A percentile compares a stretch with the other conserved stretches of the same genome.
These are phyloP conservation scores for Heteractis magnifica DNA, from an alignment of 92 coral and sea anemone species.

Conservation along the genomic window DNA sequence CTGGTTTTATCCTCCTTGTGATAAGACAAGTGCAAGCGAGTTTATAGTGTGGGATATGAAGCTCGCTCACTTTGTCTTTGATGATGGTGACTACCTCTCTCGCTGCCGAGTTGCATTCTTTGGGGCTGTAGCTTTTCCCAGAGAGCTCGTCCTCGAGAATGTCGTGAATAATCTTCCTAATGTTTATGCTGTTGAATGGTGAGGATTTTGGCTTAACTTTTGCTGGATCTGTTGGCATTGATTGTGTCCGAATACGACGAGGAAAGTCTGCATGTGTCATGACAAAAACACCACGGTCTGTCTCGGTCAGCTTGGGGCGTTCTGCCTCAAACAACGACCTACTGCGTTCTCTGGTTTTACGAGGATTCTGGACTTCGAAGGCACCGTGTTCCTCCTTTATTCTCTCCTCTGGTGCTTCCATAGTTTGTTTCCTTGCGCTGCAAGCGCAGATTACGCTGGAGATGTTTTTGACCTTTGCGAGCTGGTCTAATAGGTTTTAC, in stretches of 20 bases:
- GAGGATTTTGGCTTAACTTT: constrained; percentile 20
- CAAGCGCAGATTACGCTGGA: constrained; percentile 10
- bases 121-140: constrained; percentile 62
- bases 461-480: background rate
- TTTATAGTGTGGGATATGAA: constrained; percentile 67
- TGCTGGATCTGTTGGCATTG: constrained; percentile 58
- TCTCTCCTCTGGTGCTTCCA: constrained; percentile 4
- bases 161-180: constrained; percentile 64
- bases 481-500: background rate
- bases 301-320: constrained; percentile 38
- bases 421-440: background rate
- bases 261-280: constrained; percentile 92
- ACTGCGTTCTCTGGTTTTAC: constrained; percentile 30
- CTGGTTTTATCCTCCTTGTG: constrained; percentile 59
- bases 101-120: constrained; percentile 56
- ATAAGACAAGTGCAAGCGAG: constrained; percentile 79
- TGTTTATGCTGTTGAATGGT: constrained; percentile 41
- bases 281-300: constrained; percentile 64
- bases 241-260: constrained; percentile 47
- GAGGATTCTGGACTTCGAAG: background rate
- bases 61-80: constrained; percentile 63
- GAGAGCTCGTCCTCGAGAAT: constrained; percentile 66
- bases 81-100: constrained; percentile 54
- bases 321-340: constrained; percentile 68
- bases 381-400: constrained; percentile 1